Base-by-base conservation (phyloP, 2,888 invertebrate species). In the Lasioglossum oenotherae region DNA sequence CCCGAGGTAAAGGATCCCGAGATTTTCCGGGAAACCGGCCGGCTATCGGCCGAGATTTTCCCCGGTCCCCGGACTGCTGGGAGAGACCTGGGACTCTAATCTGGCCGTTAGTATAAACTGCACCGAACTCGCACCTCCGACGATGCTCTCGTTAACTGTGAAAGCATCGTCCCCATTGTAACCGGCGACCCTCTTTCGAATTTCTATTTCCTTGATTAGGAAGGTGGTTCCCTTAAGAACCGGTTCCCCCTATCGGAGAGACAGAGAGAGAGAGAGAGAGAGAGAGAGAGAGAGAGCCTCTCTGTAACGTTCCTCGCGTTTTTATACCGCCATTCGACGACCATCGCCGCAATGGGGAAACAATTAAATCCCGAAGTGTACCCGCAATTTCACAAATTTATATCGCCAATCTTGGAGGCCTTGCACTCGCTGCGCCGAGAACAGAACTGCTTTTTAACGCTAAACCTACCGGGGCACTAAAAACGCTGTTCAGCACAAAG, bases 51-150 rank as follows among this genome's bases (percentile, higher is more conserved):
- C 53, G 86, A 84, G 87, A 86, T 86, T 87, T 86, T 46, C 53
- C 38, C 81, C 44, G 74, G 19, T 49, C 57, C 23, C 23, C 23
- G 23, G 10, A 23, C 53, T 6, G 27, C 27, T 2, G 6, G 78
- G 19, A 67, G 64, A 67, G 57, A 64, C 44, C 78, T 60, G 79
- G 80, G 74, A 78, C 81, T 82, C 87, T 87, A 87, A 87, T 87
- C 87, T 87, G 80, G 77, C 84, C 84, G 79, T 87, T 87, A 85
- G 87, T 88, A 87, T 87, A 86, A 81, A 80, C 84, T 79, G 77
- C 80, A 72, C 74, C 79, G 71, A 84, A 76, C 78, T 79, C 85
- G 78, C 83, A 60, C 85, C 88, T 73, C 79, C 75, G 71, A 82
- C 84, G 83, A 88, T 80, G 83, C 83, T 73, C 87, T 88, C 88